Base-by-base conservation (phyloP, 2,797 vertebrate species). In the Siniperca scherzeri region DNA sequence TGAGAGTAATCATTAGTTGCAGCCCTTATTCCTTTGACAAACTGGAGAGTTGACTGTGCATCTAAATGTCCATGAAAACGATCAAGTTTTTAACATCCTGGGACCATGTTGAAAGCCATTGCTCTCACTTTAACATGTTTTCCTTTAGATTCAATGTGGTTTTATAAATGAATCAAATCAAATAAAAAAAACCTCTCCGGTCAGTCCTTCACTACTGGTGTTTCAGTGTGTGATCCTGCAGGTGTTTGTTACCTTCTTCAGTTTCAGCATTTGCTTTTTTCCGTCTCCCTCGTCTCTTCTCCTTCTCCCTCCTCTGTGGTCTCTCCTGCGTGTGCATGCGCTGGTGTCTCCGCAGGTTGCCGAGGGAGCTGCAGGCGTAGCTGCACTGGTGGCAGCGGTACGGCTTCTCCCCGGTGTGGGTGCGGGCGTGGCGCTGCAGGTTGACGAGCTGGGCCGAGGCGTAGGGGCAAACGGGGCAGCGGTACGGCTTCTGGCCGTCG, bases 401-500 rank as follows among this genome's bases (percentile, higher is more conserved):
- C 4, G 98, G 98, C 90, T 99, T 98, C 95, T 99, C 98, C 9
- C 98, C 98, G 0, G 98, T 99, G 95, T 99, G 98, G 0, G 97
- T 98, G 91, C 98, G 97, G 70, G 96, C 93, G 84, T 99, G 98
- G n/a, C 98, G 96, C 55, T 98, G 98, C 92, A 99, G 94, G 96
- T 99, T 99, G 88, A 98, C 98, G 30, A 98, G 96, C 96, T 99
- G 98, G 19, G 98, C 96, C 0, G 98, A 99, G 85, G 98, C 98
- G 25, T 99, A 99, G 13, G 97, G 93, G 81, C 98, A 99, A 89
- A 96, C 96, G 4, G 96, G 96, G 90, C 98, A 99, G 82, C 95
- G 95, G 57, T 97, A 98, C 0, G 98, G 98, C 94, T 99, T 99
- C 93, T 98, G 97, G 7, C 98, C 98, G 0, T 98, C 98, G 94